Base-by-base conservation (phyloP, 2,797 vertebrate species). In the Typhlichthys subterraneus region DNA sequence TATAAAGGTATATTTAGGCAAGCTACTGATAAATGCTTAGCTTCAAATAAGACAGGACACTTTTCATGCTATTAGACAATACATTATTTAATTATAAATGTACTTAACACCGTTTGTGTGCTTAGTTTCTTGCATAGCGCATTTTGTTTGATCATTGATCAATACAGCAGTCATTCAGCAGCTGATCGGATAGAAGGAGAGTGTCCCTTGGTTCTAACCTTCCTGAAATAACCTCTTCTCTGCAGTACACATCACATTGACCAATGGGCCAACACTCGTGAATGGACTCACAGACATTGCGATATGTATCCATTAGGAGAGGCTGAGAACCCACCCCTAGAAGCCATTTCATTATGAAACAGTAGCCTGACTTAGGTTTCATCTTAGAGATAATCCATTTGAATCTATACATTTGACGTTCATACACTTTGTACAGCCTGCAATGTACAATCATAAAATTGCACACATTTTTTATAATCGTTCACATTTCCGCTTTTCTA, bases 141-240 rank as follows among this genome's bases (percentile, higher is more conserved):
- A 38, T 38, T 38, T 23, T 23, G 23, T 23, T 23, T 23, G 23
- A 23, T 23, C 23, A 23, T 23, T 23, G 23, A 68, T 53, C 65
- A 63, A 58, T 54, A 67, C 15, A 62, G 50, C 57, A 31, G 31
- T n/a, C 4, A 59, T 19, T 62, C 31, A 64, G 51, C 31, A 57
- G n/a, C 23, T 14, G 15, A 69, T 53, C 59, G 77, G 63, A 79
- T 77, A 79, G 81, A 82, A 48, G 51, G 78, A 72, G 81, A 85
- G 81, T 80, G 82, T 86, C 68, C 76, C 80, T 74, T 73, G 76
- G 58, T 82, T 89, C 79, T 87, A 85, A 81, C 85, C 87, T 84
- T 63, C 88, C 90, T 91, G 87, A 91, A 85, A 76, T 92, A 89
- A 92, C 85, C 71, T 82, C 86, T 85, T 93, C 79, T 92, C 87